These are phyloP conservation scores for Amphilophus citrinellus DNA, from an alignment of 2,113 vertebrate genomes.

Conservation along the genomic window DNA sequence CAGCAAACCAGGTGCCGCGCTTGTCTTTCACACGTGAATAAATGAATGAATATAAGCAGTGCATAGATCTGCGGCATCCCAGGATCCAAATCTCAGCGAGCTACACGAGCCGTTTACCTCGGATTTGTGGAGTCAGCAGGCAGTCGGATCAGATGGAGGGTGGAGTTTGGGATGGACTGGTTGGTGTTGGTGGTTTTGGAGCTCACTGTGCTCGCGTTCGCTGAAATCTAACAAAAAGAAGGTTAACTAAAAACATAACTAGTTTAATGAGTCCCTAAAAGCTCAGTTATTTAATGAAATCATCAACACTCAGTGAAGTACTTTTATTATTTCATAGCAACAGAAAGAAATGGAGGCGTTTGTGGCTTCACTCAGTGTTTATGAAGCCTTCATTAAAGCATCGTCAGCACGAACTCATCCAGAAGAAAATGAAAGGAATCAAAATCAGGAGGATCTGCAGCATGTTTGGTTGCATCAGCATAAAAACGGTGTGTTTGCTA, in stretches of 20 bases:
- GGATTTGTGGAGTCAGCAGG: background rate
- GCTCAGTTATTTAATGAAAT: background rate
- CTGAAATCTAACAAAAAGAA: background rate
- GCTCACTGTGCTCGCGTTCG: background rate
- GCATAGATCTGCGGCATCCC: background rate
- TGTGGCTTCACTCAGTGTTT: accelerated
- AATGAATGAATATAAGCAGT: background rate
- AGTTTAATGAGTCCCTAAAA: background rate
- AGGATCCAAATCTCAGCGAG: background rate
- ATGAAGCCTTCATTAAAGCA: background rate
- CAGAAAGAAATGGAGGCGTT: background rate
- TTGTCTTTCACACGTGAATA: accelerated
- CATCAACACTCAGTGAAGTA: background rate
- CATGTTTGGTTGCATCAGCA: background rate
- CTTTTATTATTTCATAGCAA: background rate
- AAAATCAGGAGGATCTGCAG: background rate
- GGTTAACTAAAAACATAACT: accelerated
- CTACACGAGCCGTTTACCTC: background rate
- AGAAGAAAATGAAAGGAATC: background rate
- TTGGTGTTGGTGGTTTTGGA: background rate
- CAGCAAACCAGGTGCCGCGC: background rate
- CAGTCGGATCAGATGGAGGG: background rate
- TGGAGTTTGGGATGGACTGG: background rate
- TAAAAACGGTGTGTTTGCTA: too few species aligned
- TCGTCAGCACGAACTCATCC: background rate